phyloP scores from a whole-genome alignment of 1,140 invertebrate species.

The Zaprionus kolodkinae region DNA sequence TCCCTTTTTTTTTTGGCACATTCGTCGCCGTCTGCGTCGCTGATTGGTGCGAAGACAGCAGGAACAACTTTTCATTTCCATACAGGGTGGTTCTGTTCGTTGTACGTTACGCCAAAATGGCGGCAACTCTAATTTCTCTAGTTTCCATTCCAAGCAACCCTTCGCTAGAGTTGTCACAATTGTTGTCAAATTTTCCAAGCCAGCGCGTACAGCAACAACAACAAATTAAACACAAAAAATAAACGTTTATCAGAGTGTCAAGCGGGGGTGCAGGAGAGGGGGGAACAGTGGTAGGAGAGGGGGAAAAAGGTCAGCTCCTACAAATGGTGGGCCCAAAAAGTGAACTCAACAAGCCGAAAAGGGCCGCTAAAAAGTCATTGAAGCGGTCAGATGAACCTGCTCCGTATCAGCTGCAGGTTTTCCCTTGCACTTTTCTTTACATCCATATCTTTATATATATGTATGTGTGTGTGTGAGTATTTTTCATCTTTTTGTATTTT shows the following conservation, averaged over 20 bases:
- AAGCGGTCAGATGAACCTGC: conserved; percentile 41
- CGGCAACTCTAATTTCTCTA: conserved; percentile 42
- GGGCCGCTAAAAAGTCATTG: conserved; percentile 39
- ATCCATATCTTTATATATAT: no score
- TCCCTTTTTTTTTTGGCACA: conserved; percentile 32
- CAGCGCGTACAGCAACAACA: conserved; percentile 48
- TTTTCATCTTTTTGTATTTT: neutral
- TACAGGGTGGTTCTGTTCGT: conserved; percentile 51
- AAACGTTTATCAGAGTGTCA: conserved; percentile 35
- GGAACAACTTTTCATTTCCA: conserved; percentile 48
- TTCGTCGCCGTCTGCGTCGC: conserved; percentile 23
- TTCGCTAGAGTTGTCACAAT: conserved; percentile 52
- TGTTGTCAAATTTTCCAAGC: conserved; percentile 71
- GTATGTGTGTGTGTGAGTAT: neutral
- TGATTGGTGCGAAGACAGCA: conserved; percentile 64
- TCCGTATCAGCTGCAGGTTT: neutral
- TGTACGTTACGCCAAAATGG: conserved; percentile 71
- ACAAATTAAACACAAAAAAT: conserved; percentile 39
- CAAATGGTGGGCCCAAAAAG: conserved; percentile 37
- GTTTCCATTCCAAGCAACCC: conserved; percentile 59
- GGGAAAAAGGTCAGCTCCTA: conserved; percentile 9
- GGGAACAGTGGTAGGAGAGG: no score
- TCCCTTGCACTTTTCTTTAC: neutral
- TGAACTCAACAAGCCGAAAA: conserved; percentile 31
- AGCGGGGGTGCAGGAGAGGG: neutral